These are phyloP conservation scores for Dissostichus mawsoni DNA, from an alignment of 2,113 vertebrate species.

Conservation along the genomic window DNA sequence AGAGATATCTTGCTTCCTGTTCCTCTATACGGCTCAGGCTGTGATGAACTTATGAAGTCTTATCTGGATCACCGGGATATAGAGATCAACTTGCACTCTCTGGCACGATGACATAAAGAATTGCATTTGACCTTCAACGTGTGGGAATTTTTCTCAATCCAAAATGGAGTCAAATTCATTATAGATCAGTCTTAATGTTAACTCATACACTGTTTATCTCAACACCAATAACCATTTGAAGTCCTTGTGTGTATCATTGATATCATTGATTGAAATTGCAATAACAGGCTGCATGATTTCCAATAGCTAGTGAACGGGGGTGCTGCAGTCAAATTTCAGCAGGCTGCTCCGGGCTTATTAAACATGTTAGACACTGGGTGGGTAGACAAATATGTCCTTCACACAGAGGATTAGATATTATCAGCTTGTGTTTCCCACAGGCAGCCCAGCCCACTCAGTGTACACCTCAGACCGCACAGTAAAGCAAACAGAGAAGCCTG, in stretches of 20 bases:
- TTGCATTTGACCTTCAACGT: conserved; percentile 53
- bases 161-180: conserved; percentile 25
- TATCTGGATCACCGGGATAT: conserved; percentile 49
- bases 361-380: conserved; percentile 54
- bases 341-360: conserved; percentile 48
- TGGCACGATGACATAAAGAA: conserved; percentile 16
- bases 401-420: conserved; percentile 80
- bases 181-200: conserved; percentile 7
- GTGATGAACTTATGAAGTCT: conserved; percentile 53
- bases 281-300: conserved; percentile 16
- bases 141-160: conserved; percentile 9
- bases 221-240: conserved; percentile 1
- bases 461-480: conserved; percentile 61
- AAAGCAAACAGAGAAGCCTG: conserved; percentile 55
- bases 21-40: conserved; percentile 32
- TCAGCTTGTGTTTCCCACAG: conserved; percentile 73
- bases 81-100: conserved; percentile 37
- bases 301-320: background rate
- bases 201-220: background rate
- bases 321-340: conserved; percentile 39
- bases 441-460: conserved; percentile 56
- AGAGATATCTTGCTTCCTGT: conserved; percentile 41
- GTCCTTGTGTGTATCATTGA: conserved; percentile 12
- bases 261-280: no score
- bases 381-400: conserved; percentile 81